A percentile compares a stretch with the other conserved stretches of the same genome.
These are phyloP conservation scores for Acrobasis suavella DNA, from an alignment of 2,888 invertebrate genomes.

Conservation along the genomic window DNA sequence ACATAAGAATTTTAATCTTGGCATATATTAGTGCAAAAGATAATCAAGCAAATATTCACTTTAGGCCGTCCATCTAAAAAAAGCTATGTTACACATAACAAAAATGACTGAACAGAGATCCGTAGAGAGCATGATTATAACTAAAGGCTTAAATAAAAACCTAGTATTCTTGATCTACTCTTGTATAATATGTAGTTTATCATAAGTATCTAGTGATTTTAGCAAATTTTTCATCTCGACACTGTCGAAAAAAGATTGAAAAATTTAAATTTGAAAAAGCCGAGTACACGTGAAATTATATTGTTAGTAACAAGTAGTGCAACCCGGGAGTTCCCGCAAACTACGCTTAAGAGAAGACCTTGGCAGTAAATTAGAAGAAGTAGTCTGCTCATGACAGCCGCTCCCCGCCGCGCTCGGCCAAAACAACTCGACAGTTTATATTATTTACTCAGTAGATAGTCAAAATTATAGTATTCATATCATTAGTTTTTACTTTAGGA, in stretches of 20 bases:
- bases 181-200: slow-evolving; percentile 73
- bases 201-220: slow-evolving; percentile 67
- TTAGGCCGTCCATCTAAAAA: slow-evolving; percentile 64
- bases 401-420: slow-evolving; percentile 46
- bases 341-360: slow-evolving; percentile 56
- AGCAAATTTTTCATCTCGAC: slow-evolving; percentile 66
- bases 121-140: slow-evolving; percentile 57
- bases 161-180: slow-evolving; percentile 71
- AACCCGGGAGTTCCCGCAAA: slow-evolving; percentile 50
- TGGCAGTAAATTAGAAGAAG: slow-evolving; percentile 50
- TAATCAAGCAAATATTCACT: slow-evolving; percentile 5
- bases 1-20: slow-evolving; percentile 46
- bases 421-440: slow-evolving; percentile 47
- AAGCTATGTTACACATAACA: slow-evolving; percentile 27
- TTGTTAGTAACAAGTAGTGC: slow-evolving; percentile 56
- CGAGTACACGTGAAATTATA: slow-evolving; percentile 50
- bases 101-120: slow-evolving; percentile 57
- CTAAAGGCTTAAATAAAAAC: slow-evolving; percentile 43
- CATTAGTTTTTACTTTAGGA: slow-evolving; percentile 80
- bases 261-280: slow-evolving; percentile 41
- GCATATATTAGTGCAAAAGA: slow-evolving; percentile 31
- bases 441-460: slow-evolving; percentile 76
- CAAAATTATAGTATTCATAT: slow-evolving; percentile 80
- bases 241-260: slow-evolving; percentile 51
- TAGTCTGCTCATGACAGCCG: slow-evolving; percentile 44